Evolutionary conservation across 2,888 invertebrate genomes (phyloP).

Genomic region (Melanostoma scalare): DNA sequence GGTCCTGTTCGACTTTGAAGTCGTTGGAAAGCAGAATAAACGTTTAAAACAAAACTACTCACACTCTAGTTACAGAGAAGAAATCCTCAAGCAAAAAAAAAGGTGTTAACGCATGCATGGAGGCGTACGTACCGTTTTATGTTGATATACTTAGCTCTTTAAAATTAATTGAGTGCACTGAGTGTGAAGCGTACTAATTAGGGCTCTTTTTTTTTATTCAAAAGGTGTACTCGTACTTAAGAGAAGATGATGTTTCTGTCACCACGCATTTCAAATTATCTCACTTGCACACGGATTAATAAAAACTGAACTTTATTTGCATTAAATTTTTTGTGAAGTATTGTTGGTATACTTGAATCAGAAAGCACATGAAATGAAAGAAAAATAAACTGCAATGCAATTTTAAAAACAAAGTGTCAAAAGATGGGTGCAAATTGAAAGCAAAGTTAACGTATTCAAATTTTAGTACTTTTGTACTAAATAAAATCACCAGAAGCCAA

Average conservation of each 20-base stretch:
- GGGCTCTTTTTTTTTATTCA: not conserved
- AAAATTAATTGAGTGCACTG: conserved; percentile 8
- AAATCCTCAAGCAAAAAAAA: not conserved
- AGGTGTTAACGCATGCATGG: conserved; percentile 7
- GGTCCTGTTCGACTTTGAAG: no score
- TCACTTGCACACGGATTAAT: not conserved
- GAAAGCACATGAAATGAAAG: not conserved
- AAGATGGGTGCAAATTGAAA: not conserved
- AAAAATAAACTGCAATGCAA: not conserved
- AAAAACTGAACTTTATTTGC: not conserved
- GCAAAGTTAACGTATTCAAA: not conserved
- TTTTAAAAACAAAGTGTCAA: no score
- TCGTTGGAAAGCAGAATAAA: no score
- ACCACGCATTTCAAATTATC: not conserved
- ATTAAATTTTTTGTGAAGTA: no score
- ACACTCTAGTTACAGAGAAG: not conserved
- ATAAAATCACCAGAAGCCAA: not conserved
- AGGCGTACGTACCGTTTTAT: not conserved
- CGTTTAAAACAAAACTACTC: no score
- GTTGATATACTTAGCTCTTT: conserved; percentile 1
- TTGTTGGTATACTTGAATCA: no score
- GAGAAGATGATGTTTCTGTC: not conserved
- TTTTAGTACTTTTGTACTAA: conserved; percentile 22
- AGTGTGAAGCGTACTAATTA: conserved; percentile 14
- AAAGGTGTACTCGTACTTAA: not conserved